Base-by-base conservation (phyloP, 2,888 invertebrate genomes). In the Gastracanthus pulcherrimus region DNA sequence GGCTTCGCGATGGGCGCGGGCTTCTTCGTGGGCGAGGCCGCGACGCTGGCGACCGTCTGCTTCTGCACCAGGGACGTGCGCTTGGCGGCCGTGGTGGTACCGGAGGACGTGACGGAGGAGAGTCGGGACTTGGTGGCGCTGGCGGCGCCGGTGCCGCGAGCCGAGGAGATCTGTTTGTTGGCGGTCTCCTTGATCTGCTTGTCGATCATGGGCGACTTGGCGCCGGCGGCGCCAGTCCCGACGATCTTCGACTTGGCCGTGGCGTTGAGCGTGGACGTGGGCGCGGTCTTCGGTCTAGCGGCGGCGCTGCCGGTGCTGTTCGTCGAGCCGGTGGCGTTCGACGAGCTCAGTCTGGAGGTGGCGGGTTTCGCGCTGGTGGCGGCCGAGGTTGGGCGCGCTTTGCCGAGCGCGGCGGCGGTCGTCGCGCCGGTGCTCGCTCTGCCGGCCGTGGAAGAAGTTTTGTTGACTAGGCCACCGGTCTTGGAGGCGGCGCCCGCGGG, bases 111-210 rank as follows among this genome's bases (percentile, higher is more conserved):
- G 38, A 84, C 76, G 5, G 84, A 60, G 2, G 80, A 71, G 67
- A 38, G 85, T 81, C 34, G 86, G 78, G 45, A 84, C 84, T 86
- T 85, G 7, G 81, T 29, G 3, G 67, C 64, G 4, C 87, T 77
- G 4, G 85, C 80, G 0, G 84, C 72, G 2, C 85, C 84, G 90
- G 92, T 86, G 89, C 92, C 84, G 90, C 94, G 88, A 88, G 92
- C 90, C 80, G 94, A 93, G 16, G 94, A 94, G 87, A 95, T 93
- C 88, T 94, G 94, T 88, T 95, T 95, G 90, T 95, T 95, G 71
- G 94, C 94, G 86, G 94, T 94, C 84, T 95, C 95, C 90, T 95
- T 95, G 84, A 93, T 94, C 87, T 94, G 94, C 87, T 95, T 95
- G 90, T 94, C 87, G 86, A 91, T 89, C 75, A 89, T 86, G 3